These are phyloP conservation scores for Ips typographus DNA, from an alignment of 1,140 invertebrate genomes.

Conservation along the genomic window DNA sequence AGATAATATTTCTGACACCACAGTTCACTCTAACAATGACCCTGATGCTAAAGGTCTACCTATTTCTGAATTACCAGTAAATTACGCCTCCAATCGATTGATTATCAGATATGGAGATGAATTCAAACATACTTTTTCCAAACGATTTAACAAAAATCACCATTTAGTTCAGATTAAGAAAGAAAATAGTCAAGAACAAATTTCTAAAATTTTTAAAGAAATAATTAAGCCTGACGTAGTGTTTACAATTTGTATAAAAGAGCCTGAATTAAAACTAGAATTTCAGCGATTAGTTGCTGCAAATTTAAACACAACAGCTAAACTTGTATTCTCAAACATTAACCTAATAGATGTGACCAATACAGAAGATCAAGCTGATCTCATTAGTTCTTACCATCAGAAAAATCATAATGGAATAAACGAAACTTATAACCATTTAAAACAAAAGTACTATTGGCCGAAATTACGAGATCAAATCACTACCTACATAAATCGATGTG, in stretches of 20 bases:
- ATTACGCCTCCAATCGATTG: not conserved
- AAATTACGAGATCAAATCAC: slow-evolving; percentile 21
- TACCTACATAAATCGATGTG: slow-evolving; percentile 29
- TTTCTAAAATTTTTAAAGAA: too few relatives aligned
- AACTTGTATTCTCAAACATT: too few relatives aligned
- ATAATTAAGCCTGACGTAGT: slow-evolving; percentile 9
- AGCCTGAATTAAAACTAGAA: slow-evolving; percentile 15
- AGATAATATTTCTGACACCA: slow-evolving; percentile 6
- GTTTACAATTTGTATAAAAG: slow-evolving; percentile 18
- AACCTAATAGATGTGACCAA: too few relatives aligned
- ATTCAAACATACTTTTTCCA: slow-evolving; percentile 6
- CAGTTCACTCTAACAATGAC: slow-evolving; percentile 17
- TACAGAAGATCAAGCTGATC: too few relatives aligned
- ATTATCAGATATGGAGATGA: slow-evolving; percentile 8
- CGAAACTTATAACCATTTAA: slow-evolving; percentile 33
- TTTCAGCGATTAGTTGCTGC: slow-evolving; percentile 14
- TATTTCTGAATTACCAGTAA: not conserved
- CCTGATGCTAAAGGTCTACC: slow-evolving; percentile 15
- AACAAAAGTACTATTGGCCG: slow-evolving; percentile 35
- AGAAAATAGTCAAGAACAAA: too few relatives aligned
- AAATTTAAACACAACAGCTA: not conserved
- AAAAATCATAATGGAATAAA: slow-evolving; percentile 34
- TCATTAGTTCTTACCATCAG: slow-evolving; percentile 23
- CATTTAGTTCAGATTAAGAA: too few relatives aligned
- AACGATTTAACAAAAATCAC: slow-evolving; percentile 17